These are phyloP conservation scores for Charina bottae DNA, from an alignment of 2,113 vertebrate genomes.

Conservation along the genomic window DNA sequence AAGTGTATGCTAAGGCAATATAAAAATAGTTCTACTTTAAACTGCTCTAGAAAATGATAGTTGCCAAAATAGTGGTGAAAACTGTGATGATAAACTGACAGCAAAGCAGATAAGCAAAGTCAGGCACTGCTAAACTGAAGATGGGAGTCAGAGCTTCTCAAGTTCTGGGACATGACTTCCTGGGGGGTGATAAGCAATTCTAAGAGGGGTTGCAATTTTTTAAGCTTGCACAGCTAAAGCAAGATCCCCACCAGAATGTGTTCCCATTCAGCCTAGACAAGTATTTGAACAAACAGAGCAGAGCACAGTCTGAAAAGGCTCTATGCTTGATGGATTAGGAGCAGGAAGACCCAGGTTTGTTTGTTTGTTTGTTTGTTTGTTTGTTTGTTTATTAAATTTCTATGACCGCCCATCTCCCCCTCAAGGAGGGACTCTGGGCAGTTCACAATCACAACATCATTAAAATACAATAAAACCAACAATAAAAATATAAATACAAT, in stretches of 20 bases:
- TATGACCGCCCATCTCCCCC: too few species aligned
- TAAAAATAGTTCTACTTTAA: constrained; percentile 38
- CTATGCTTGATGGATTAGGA: not conserved
- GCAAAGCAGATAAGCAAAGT: constrained; percentile 69
- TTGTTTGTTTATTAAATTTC: too few species aligned
- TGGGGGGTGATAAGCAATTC: not conserved
- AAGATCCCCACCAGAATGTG: not conserved
- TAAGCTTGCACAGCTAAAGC: not conserved
- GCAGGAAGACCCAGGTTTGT: not conserved
- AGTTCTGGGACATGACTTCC: not conserved
- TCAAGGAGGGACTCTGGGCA: too few species aligned
- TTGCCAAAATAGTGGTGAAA: constrained; percentile 35
- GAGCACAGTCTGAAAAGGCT: not conserved
- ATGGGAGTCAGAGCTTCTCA: constrained; percentile 64
- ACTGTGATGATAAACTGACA: constrained; percentile 63
- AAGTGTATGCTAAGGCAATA: constrained; percentile 50
- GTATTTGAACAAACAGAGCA: not conserved
- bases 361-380: too few species aligned
- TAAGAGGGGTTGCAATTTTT: not conserved
- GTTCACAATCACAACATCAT: too few species aligned
- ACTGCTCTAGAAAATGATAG: not conserved
- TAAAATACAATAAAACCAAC: too few species aligned
- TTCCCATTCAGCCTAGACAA: not conserved
- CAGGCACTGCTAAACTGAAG: constrained; percentile 73
- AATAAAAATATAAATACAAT: too few species aligned